These are phyloP conservation scores for Vollenhovia emeryi DNA, from an alignment of 1,140 invertebrate species.

Conservation along the genomic window DNA sequence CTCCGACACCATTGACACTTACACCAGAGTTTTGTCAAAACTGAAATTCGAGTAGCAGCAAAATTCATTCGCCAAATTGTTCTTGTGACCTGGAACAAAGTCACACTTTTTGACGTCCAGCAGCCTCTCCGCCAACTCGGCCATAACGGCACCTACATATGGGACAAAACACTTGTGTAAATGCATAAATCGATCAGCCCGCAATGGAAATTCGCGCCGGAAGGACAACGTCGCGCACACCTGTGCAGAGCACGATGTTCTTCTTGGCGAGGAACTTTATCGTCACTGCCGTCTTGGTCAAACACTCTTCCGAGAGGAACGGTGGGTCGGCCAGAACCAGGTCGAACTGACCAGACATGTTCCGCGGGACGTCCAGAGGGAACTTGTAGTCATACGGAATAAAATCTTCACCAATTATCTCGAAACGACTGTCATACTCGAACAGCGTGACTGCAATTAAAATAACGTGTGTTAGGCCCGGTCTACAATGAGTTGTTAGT, in stretches of 20 bases:
- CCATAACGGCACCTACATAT: slow-evolving; percentile 91
- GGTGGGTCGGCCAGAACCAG: slow-evolving; percentile 97
- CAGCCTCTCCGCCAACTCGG: slow-evolving; percentile 88
- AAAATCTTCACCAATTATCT: slow-evolving; percentile 92
- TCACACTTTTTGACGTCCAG: slow-evolving; percentile 88
- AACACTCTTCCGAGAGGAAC: slow-evolving; percentile 96
- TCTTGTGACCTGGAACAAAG: slow-evolving; percentile 93
- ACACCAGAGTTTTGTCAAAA: slow-evolving; percentile 84
- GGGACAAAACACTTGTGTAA: slow-evolving; percentile 40
- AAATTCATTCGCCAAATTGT: slow-evolving; percentile 97
- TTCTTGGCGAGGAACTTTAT: slow-evolving; percentile 91
- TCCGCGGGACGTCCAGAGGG: slow-evolving; percentile 89
- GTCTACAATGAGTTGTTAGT: too few relatives aligned
- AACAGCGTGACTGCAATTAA: slow-evolving; percentile 90
- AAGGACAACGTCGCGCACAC: slow-evolving; percentile 82
- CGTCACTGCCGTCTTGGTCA: slow-evolving; percentile 93
- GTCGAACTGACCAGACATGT: slow-evolving; percentile 89
- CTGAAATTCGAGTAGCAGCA: slow-evolving; percentile 95
- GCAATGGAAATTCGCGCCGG: neutral
- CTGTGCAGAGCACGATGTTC: slow-evolving; percentile 96
- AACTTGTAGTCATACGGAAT: slow-evolving; percentile 95
- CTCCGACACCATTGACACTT: neutral
- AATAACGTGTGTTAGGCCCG: too few relatives aligned
- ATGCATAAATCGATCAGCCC: neutral
- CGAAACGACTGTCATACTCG: slow-evolving; percentile 94